Evolutionary conservation across 2,797 vertebrate species (phyloP), one percentile per base, ranked within the genome.

Genomic region (Phoxinus dragarum): DNA sequence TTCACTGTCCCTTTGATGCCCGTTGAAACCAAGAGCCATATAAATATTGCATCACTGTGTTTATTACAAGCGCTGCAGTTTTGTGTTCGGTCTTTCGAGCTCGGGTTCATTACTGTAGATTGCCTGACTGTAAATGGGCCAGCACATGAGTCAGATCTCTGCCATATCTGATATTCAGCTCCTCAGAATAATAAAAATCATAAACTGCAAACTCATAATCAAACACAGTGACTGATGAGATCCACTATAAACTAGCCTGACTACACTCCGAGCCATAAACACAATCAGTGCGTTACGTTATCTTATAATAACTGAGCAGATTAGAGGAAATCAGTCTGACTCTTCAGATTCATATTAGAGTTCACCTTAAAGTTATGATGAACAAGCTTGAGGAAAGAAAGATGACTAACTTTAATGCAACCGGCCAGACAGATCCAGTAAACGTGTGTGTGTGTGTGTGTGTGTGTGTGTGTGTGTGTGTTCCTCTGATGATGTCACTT

Each of bases 371-470:
- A 47, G 3, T 44, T n/a, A 27, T 31, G 61, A 27, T 31, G 61
- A 64, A 3, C 6, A 2, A 0, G 21, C 7, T 4, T 1, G 6
- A n/a, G 23, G 23, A 3, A 7, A 16, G 12, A 11, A 6, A 1
- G 4, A 17, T 17, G 69, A n/a, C 40, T 31, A 31, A 47, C 6
- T 7, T 72, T 27, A 10, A 5, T 11, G 71, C n/a, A 44, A 12
- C 68, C 6, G 2, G 5, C n/a, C 11, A 42, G 27, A 27, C 27
- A 21, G 31, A 14, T 23, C 31, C 47, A 76, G 34, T 38, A 38
- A 56, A n/a, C 2, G 6, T 16, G 61, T 66, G 27, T 34, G 38
- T 40, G 38, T 40, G 38, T 40, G 38, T 40, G 38, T 40, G 38
- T 40, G 38, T 40, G 38, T 40, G 38, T 40, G 38, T 40, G 38